Percentiles rank a stretch among this genome's conserved stretches.
These are phyloP conservation scores for Mycalesis mineus DNA, from an alignment of 2,888 invertebrate genomes.

Conservation along the genomic window DNA sequence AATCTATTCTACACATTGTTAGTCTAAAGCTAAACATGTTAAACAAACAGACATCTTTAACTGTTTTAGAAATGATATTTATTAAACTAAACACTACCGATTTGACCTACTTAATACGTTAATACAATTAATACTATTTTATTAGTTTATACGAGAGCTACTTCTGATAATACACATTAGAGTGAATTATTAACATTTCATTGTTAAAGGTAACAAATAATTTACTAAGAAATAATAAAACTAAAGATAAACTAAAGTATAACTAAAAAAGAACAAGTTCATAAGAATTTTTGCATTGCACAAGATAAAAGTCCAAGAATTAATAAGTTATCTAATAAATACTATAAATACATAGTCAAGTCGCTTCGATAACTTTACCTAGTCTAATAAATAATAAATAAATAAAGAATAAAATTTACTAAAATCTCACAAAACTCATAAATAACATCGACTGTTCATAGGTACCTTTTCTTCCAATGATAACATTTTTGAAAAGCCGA, in stretches of 20 bases:
- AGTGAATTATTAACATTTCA: constrained; percentile 46
- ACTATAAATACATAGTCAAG: constrained; percentile 27
- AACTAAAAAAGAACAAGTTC: constrained; percentile 55
- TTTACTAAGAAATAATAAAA: constrained; percentile 45
- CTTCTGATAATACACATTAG: constrained; percentile 43
- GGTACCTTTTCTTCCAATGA: constrained; percentile 73
- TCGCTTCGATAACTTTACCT: constrained; percentile 24
- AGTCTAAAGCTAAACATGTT: constrained; percentile 78
- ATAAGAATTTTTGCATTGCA: constrained; percentile 53
- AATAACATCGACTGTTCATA: constrained; percentile 70
- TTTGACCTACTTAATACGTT: constrained; percentile 65
- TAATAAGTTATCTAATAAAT: constrained; percentile 31
- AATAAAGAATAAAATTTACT: constrained; percentile 34
- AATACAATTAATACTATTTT: constrained; percentile 73
- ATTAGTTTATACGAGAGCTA: constrained; percentile 66
- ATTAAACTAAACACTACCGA: constrained; percentile 73
- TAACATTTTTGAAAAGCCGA: constrained; percentile 75
- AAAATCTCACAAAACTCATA: constrained; percentile 54
- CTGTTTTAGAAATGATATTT: constrained; percentile 75
- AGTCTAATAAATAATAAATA: constrained; percentile 37
- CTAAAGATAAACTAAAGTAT: constrained; percentile 48
- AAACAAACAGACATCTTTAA: constrained; percentile 76
- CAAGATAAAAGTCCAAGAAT: constrained; percentile 49
- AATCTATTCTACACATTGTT: constrained; percentile 75
- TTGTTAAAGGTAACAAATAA: constrained; percentile 53